Conservation (phyloP, 2,888 invertebrate genomes). For the Autographa pulchrina region DNA sequence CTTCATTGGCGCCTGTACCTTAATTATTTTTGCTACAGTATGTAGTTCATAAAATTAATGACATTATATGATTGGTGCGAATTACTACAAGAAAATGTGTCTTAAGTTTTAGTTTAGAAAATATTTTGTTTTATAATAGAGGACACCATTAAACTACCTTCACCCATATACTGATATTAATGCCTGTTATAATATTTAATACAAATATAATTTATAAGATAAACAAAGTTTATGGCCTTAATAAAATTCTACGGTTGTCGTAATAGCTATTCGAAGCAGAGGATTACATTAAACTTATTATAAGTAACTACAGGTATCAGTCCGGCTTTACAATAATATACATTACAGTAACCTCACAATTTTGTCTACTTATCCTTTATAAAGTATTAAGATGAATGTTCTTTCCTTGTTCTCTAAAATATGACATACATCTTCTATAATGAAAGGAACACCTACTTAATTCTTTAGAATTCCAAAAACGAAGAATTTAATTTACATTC, state of each 20-base stretch:
- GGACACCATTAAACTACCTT: neutral
- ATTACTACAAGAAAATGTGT: too few species aligned
- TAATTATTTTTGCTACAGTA: too few species aligned
- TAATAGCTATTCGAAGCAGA: neutral
- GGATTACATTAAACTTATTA: neutral
- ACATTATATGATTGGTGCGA: too few species aligned
- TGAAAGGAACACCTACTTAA: too few species aligned
- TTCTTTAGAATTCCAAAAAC: too few species aligned
- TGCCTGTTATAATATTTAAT: neutral
- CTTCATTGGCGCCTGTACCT: too few species aligned
- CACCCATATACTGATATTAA: neutral
- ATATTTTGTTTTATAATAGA: too few species aligned
- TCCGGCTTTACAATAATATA: neutral
- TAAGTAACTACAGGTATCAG: neutral
- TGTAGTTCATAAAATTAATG: too few species aligned
- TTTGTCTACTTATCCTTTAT: neutral
- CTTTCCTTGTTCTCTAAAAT: too few species aligned
- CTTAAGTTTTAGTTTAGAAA: too few species aligned
- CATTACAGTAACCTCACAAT: neutral
- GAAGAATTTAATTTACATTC: too few species aligned
- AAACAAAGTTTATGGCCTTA: neutral
- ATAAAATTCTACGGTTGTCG: conserved; percentile 6
- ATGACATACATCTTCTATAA: too few species aligned
- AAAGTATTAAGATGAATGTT: neutral
- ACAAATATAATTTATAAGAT: neutral